Evolutionary conservation across 1,140 invertebrate genomes (phyloP).

Genomic region (Danaus plexippus): DNA sequence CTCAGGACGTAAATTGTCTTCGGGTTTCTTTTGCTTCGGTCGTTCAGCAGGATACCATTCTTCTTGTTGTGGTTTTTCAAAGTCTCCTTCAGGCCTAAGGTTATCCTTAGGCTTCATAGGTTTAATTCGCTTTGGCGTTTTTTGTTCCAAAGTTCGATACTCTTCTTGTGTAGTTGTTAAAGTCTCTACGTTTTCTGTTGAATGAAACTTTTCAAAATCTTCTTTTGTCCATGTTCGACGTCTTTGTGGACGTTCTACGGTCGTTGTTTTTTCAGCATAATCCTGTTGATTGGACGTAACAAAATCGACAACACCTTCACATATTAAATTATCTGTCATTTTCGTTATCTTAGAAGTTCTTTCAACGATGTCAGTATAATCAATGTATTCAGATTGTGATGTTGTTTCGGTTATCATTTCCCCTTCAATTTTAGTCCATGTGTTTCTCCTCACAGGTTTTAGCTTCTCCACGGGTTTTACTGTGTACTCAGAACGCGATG

Average conservation of each 20-base stretch:
- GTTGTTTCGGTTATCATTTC: slow-evolving; percentile 80
- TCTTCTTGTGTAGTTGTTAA: slow-evolving; percentile 74
- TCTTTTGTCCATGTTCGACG: slow-evolving; percentile 79
- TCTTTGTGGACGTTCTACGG: slow-evolving; percentile 72
- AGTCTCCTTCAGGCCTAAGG: slow-evolving; percentile 73
- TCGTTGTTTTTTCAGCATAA: slow-evolving; percentile 72
- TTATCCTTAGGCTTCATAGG: slow-evolving; percentile 65
- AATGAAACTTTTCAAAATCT: slow-evolving; percentile 78
- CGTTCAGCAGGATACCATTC: slow-evolving; percentile 57
- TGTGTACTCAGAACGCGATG: slow-evolving; percentile 77
- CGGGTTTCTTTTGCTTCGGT: slow-evolving; percentile 62
- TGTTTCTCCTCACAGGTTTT: slow-evolving; percentile 82
- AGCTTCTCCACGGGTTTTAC: slow-evolving; percentile 76
- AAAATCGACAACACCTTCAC: slow-evolving; percentile 77
- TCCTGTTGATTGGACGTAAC: slow-evolving; percentile 75
- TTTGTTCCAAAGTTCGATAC: slow-evolving; percentile 69
- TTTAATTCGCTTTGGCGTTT: slow-evolving; percentile 31
- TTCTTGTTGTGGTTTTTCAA: slow-evolving; percentile 53
- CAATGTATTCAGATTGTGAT: slow-evolving; percentile 76
- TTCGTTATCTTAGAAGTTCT: slow-evolving; percentile 73
- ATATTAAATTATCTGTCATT: slow-evolving; percentile 76
- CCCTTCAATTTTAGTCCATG: slow-evolving; percentile 85
- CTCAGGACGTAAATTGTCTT: slow-evolving; percentile 77
- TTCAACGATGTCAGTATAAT: slow-evolving; percentile 74
- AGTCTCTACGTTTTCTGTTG: slow-evolving; percentile 70